Evolutionary conservation across 2,888 invertebrate species (phyloP).

Genomic region (Xylophagus ater): DNA sequence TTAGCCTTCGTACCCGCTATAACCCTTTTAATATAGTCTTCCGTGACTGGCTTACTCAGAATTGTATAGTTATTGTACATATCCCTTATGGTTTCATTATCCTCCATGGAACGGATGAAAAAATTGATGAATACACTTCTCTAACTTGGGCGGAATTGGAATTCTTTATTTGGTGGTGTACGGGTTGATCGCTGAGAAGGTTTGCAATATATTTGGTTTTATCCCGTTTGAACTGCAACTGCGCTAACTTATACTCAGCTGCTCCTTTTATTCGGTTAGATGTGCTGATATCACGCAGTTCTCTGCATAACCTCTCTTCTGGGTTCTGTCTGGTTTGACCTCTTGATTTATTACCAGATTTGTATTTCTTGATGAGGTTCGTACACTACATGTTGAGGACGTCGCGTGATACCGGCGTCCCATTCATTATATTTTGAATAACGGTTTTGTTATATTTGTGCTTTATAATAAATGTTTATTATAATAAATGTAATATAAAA

Average conservation of each 20-base stretch:
- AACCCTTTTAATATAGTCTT: too few species aligned
- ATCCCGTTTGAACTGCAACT: neutral
- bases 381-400: too few species aligned
- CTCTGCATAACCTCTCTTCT: too few species aligned
- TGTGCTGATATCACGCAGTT: neutral
- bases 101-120: rapidly evolving
- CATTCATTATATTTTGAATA: too few species aligned
- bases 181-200: neutral
- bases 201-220: neutral
- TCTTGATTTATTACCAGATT: too few species aligned
- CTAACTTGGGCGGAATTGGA: neutral
- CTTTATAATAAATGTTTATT: too few species aligned
- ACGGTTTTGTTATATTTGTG: too few species aligned
- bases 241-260: neutral
- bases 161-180: neutral
- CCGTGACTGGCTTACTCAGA: too few species aligned
- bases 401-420: too few species aligned
- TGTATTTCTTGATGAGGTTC: too few species aligned
- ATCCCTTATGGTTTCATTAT: neutral
- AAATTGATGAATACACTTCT: neutral
- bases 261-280: conserved; percentile 17
- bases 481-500: too few species aligned
- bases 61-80: rapidly evolving
- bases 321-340: too few species aligned
- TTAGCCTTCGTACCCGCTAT: neutral